phyloP scores from a whole-genome alignment of 2,797 vertebrate genomes.

The Microchirus variegatus region DNA sequence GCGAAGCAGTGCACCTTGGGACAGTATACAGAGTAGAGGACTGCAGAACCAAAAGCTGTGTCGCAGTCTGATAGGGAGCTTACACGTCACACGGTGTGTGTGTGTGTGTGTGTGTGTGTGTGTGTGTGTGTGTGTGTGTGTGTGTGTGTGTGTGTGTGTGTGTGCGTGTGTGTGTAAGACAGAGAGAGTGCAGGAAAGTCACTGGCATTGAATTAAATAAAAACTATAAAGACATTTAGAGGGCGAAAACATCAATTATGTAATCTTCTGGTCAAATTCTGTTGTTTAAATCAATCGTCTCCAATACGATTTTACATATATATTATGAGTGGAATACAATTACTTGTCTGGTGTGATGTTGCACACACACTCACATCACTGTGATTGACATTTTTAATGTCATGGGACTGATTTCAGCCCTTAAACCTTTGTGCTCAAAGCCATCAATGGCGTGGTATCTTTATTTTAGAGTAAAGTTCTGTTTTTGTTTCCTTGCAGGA shows the following conservation, averaged over 20 bases:
- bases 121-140: conserved; percentile 6
- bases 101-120: conserved; percentile 20
- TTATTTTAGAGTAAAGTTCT: background rate
- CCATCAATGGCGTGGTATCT: background rate
- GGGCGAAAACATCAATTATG: no score
- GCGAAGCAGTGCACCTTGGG: conserved; percentile 52
- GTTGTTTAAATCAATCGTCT: no score
- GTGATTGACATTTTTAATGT: no score
- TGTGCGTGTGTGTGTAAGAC: no score
- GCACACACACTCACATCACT: no score
- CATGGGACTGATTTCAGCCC: no score
- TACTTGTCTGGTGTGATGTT: no score
- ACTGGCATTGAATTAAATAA: no score
- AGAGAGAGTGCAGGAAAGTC: background rate
- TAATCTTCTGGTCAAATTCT: no score
- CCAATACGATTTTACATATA: no score
- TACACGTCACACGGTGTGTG: conserved; percentile 46
- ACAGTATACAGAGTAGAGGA: conserved; percentile 32
- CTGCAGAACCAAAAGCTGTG: conserved; percentile 55
- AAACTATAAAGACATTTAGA: background rate
- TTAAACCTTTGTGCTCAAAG: no score
- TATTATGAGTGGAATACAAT: no score
- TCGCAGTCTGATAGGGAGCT: conserved; percentile 66
- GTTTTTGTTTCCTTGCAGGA: background rate
- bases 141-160: conserved; percentile 20